phyloP scores from a whole-genome alignment of 2,888 invertebrate genomes.

The Morpho helenor region DNA sequence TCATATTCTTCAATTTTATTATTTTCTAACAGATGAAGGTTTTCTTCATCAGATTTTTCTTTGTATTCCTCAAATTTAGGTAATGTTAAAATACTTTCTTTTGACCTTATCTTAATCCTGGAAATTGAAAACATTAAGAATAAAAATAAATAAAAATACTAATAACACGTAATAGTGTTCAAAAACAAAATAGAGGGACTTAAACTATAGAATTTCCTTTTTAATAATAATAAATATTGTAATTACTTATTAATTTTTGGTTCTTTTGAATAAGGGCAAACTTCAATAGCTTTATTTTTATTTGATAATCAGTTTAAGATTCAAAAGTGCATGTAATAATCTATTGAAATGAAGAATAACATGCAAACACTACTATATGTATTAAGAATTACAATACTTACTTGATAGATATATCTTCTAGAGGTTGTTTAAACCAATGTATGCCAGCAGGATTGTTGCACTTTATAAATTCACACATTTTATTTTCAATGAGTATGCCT shows the following conservation, averaged over 20 bases:
- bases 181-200: no score
- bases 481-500: background rate
- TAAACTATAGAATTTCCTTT: no score
- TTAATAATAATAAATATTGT: no score
- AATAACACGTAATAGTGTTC: no score
- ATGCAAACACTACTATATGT: background rate
- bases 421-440: slow-evolving; percentile 71
- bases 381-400: slow-evolving; percentile 38
- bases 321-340: background rate
- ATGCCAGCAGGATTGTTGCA: slow-evolving; percentile 63
- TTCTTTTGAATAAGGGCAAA: no score
- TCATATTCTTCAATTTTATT: slow-evolving; percentile 45
- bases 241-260: no score
- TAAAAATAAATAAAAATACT: no score
- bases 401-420: slow-evolving; percentile 74
- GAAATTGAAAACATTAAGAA: slow-evolving; percentile 17
- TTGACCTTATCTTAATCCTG: slow-evolving; percentile 58
- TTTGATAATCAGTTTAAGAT: background rate
- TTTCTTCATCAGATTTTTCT: slow-evolving; percentile 33
- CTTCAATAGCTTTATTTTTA: no score
- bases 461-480: slow-evolving; percentile 26
- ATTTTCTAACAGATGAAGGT: slow-evolving; percentile 34
- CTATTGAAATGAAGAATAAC: background rate
- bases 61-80: slow-evolving; percentile 62
- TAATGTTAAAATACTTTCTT: slow-evolving; percentile 48